Percentiles rank a stretch among this genome's conserved stretches.
Evolutionary conservation across 2,888 invertebrate genomes (phyloP).

Genomic region (Habroteleia sp.): DNA sequence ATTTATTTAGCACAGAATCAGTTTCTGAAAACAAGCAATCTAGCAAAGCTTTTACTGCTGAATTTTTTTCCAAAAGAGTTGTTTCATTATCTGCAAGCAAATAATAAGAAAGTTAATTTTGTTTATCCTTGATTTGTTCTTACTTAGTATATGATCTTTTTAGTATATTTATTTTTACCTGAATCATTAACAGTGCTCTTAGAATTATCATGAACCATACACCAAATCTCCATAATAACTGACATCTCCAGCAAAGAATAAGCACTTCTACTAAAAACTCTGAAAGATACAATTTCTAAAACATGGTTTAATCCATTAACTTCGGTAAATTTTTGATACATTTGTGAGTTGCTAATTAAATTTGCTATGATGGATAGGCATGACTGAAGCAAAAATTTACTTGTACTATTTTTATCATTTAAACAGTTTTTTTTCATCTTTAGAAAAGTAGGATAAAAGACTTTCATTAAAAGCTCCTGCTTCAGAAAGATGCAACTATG

Average conservation of each 20-base stretch:
- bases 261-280: constrained; percentile 83
- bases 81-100: constrained; percentile 41
- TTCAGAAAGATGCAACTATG: constrained; percentile 83
- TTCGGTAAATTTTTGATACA: constrained; percentile 84
- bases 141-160: no score
- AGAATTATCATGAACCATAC: constrained; percentile 76
- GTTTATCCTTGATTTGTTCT: no score
- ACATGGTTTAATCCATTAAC: constrained; percentile 84
- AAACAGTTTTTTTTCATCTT: constrained; percentile 82
- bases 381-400: constrained; percentile 84
- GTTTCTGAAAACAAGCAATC: constrained; percentile 73
- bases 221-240: constrained; percentile 84
- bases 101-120: no score
- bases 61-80: constrained; percentile 49
- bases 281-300: constrained; percentile 82
- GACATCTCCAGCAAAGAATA: constrained; percentile 85
- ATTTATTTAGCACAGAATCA: constrained; percentile 60
- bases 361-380: constrained; percentile 84
- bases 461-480: constrained; percentile 83
- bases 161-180: no score
- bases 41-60: constrained; percentile 72
- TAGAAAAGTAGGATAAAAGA: constrained; percentile 85
- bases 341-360: constrained; percentile 82
- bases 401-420: constrained; percentile 79
- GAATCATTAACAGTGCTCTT: constrained; percentile 7